Evolutionary conservation across 53 echinoderm and acorn worm species (phyloP).

Genomic region (Zoroaster sp.): DNA sequence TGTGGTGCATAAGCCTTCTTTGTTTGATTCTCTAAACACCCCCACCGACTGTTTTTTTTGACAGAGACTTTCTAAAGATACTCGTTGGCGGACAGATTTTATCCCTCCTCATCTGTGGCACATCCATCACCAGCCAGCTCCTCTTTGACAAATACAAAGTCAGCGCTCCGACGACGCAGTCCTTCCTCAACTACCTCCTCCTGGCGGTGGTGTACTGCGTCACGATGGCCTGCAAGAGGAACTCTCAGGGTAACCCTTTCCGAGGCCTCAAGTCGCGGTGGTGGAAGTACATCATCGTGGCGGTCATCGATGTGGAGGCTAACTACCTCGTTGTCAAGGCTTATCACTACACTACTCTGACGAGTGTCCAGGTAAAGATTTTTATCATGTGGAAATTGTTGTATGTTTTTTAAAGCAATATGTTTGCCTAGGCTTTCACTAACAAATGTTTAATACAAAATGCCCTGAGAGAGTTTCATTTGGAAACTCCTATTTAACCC

Average conservation of each 20-base stretch:
- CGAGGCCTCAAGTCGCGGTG: constrained; percentile 72
- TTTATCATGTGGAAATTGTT: not conserved
- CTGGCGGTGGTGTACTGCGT: constrained; percentile 83
- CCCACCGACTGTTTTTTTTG: not conserved
- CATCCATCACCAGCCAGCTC: constrained; percentile 87
- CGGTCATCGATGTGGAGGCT: constrained; percentile 89
- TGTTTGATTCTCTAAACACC: too few relatives aligned
- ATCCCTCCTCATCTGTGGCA: constrained; percentile 93
- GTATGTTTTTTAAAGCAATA: too few relatives aligned
- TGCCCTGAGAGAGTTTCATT: too few relatives aligned
- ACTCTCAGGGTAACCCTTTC: constrained; percentile 77
- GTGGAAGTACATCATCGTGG: constrained; percentile 90
- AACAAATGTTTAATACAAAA: too few relatives aligned
- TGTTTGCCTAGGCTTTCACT: too few relatives aligned
- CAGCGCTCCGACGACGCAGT: constrained; percentile 88
- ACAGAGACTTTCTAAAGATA: constrained; percentile 86
- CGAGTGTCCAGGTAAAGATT: constrained; percentile 85
- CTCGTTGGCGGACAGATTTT: constrained; percentile 81
- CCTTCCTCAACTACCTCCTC: constrained; percentile 89
- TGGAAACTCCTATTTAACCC: too few relatives aligned
- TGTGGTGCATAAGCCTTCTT: too few relatives aligned
- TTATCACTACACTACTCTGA: constrained; percentile 90
- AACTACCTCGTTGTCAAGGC: constrained; percentile 97
- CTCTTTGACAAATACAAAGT: constrained; percentile 61
- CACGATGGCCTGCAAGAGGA: constrained; percentile 64